Percentiles rank a stretch among this genome's conserved stretches.
Conservation (phyloP, 2,113 vertebrate genomes). For the Tenebrosternarchus preto region DNA sequence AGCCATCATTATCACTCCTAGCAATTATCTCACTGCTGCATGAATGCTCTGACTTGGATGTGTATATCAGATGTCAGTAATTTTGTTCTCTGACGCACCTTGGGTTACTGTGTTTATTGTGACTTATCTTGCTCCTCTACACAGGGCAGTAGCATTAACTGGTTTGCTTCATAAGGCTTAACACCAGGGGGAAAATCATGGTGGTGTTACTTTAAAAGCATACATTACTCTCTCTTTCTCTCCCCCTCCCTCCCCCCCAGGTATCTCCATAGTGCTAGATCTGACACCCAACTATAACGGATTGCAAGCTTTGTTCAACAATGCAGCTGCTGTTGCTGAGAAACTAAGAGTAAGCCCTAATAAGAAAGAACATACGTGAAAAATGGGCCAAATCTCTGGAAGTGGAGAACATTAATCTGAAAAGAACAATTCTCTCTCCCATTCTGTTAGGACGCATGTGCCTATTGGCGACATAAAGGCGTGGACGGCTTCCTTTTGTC, state of each 20-base stretch:
- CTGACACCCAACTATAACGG: slow-evolving; percentile 82
- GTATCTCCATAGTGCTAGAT: slow-evolving; percentile 81
- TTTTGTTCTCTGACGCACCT: not conserved
- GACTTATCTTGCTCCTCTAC: not conserved
- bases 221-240: slow-evolving; percentile 2
- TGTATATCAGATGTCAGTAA: not conserved
- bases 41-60: not conserved
- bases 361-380: not conserved
- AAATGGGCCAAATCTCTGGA: not conserved
- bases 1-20: not conserved
- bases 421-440: not conserved
- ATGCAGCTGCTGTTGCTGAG: not conserved
- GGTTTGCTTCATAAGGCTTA: not conserved
- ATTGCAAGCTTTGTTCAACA: slow-evolving; percentile 69
- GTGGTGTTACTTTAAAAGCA: not conserved
- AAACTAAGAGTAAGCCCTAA: slow-evolving; percentile 60
- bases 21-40: not conserved
- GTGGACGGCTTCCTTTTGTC: slow-evolving; percentile 77
- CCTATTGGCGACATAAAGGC: slow-evolving; percentile 65
- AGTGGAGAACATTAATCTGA: not conserved
- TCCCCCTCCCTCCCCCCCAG: slow-evolving; percentile 60
- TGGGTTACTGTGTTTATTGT: not conserved
- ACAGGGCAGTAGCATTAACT: not conserved
- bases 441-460: slow-evolving; percentile 57
- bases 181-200: not conserved